Conservation (phyloP, 2,797 vertebrate species). For the Characodon lateralis region DNA sequence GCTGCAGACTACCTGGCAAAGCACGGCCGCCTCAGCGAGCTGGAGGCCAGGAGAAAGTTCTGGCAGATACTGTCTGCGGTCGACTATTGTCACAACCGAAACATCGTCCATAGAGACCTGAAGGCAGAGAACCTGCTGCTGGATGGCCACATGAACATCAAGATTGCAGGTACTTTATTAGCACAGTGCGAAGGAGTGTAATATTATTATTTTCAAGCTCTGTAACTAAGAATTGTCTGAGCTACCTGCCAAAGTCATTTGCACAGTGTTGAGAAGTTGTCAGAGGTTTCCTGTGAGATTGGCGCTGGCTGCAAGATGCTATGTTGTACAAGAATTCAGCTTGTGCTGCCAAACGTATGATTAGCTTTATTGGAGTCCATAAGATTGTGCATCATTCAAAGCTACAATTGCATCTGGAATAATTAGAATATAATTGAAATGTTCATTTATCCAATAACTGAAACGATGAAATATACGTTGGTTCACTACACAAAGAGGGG, state of each 20-base stretch:
- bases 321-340: slow-evolving; percentile 4
- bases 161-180: slow-evolving; percentile 90
- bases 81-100: slow-evolving; percentile 94
- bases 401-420: neutral
- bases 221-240: slow-evolving; percentile 52
- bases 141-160: slow-evolving; percentile 98
- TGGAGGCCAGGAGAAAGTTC: slow-evolving; percentile 95
- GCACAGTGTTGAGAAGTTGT: slow-evolving; percentile 51
- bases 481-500: neutral
- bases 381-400: slow-evolving; percentile 52
- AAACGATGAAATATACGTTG: too few species aligned
- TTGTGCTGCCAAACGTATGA: slow-evolving; percentile 9
- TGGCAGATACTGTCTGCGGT: slow-evolving; percentile 98
- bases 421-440: neutral
- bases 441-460: too few species aligned
- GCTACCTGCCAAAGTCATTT: slow-evolving; percentile 50
- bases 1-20: slow-evolving; percentile 93
- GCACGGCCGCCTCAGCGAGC: slow-evolving; percentile 92
- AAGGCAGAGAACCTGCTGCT: slow-evolving; percentile 97
- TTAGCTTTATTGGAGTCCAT: neutral
- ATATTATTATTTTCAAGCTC: slow-evolving; percentile 24
- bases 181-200: neutral
- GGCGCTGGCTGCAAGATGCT: slow-evolving; percentile 31
- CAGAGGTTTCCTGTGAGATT: slow-evolving; percentile 28
- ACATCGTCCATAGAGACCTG: slow-evolving; percentile 95